A percentile compares a stretch with the other conserved stretches of the same genome.
These are phyloP conservation scores for Dolichopus griseipennis DNA, from an alignment of 2,888 invertebrate genomes.

Conservation along the genomic window DNA sequence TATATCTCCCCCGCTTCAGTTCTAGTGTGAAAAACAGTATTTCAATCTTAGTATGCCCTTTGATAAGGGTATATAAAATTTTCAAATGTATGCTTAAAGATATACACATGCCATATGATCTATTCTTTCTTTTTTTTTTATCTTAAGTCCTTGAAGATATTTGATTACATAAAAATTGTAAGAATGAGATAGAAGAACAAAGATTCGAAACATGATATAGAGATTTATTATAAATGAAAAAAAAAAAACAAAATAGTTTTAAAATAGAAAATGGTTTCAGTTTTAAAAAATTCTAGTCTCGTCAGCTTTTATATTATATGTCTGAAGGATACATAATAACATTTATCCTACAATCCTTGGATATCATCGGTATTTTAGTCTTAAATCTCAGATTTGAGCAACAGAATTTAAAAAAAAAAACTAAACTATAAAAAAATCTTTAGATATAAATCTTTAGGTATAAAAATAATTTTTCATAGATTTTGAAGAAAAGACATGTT, in stretches of 20 bases:
- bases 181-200: not conserved
- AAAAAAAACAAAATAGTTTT: not conserved
- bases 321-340: not conserved
- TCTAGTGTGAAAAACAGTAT: no score
- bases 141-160: not conserved
- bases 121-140: not conserved
- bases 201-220: not conserved
- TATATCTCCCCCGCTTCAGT: no score
- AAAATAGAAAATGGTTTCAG: not conserved
- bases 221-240: no score
- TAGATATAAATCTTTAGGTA: no score
- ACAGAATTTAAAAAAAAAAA: not conserved
- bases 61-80: no score
- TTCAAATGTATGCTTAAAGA: no score
- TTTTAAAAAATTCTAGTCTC: conserved; percentile 2
- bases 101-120: no score
- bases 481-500: no score
- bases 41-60: no score
- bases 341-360: not conserved
- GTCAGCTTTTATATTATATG: not conserved
- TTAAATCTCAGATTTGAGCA: not conserved
- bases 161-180: no score
- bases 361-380: not conserved
- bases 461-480: no score
- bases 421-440: no score